Percentiles rank a stretch among this genome's conserved stretches.
These are phyloP conservation scores for Sebastolobus altivelis DNA, from an alignment of 2,797 vertebrate species.

Conservation along the genomic window DNA sequence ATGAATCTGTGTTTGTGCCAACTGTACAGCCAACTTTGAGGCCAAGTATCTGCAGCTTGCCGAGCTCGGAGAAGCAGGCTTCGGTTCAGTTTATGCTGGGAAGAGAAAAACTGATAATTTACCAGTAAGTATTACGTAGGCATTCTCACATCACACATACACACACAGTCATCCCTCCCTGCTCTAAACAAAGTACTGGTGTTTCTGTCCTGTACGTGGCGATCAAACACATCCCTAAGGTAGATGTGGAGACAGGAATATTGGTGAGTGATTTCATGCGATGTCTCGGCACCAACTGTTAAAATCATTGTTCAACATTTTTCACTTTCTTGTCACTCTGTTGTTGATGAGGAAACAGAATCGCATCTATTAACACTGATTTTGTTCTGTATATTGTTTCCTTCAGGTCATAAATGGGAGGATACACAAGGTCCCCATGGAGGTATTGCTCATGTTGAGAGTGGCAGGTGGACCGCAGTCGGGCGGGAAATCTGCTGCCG, in stretches of 20 bases:
- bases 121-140: background rate
- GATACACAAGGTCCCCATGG: no score
- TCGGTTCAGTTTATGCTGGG: background rate
- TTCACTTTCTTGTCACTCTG: no score
- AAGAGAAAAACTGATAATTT: background rate
- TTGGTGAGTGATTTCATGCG: background rate
- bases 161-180: background rate
- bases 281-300: background rate
- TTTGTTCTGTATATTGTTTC: no score
- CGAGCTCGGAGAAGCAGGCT: background rate
- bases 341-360: no score
- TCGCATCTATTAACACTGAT: no score
- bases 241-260: no score
- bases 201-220: background rate
- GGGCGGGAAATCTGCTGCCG: no score
- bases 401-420: no score
- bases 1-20: background rate
- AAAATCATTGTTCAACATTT: no score
- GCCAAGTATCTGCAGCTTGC: background rate
- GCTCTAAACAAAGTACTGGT: background rate
- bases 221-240: background rate
- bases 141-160: background rate
- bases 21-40: background rate
- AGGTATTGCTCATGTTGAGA: no score
- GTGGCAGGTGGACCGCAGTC: no score